Evolutionary conservation across 1,140 invertebrate species (phyloP), one percentile per base, ranked within the genome.

Genomic region (Nixonia krombeini): DNA sequence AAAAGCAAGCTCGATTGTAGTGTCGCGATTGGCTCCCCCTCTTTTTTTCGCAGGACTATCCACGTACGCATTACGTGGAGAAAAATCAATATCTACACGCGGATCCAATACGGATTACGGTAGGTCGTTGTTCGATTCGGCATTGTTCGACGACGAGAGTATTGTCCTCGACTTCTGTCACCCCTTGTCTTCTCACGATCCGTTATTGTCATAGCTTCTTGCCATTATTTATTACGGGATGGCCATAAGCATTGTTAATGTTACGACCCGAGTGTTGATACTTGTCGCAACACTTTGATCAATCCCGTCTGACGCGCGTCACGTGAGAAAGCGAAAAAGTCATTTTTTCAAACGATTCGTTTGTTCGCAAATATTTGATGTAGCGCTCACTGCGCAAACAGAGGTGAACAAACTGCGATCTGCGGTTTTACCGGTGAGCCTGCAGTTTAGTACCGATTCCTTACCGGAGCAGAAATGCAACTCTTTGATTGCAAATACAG

Each of bases 101-200:
- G 56, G 51, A 70, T 64, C 46, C 59, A 56, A 51, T 61, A 51
- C 49, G 67, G 61, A 65, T 65, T 70, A 70, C 62, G 46, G 62
- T 70, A 65, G 68, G 61, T 70, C 68, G 57, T 52, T 52, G 38
- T 53, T 70, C 56, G 51, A 70, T 70, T 70, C 49, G 18, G 59
- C 55, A 65, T 70, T 70, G 67, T 70, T 65, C 61, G 33, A 7
- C 55, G 45, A 42, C 59, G 58, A 59, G 56, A 55, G 55, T 56
- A 56, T 70, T 70, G 59, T 70, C 51, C 26, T 15, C 49, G 37
- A 59, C 59, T 70, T 64, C 67, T 65, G 56, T 62, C 67, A 64
- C 67, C 67, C 67, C 66, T 61, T 61, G 55, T 62, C 67, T 70
- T 70, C 67, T 70, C 67, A 70, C 67, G 67, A 17, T 70, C 59